Conservation (phyloP, 2,113 vertebrate species). For the Hydrochoerus hydrochaeris region DNA sequence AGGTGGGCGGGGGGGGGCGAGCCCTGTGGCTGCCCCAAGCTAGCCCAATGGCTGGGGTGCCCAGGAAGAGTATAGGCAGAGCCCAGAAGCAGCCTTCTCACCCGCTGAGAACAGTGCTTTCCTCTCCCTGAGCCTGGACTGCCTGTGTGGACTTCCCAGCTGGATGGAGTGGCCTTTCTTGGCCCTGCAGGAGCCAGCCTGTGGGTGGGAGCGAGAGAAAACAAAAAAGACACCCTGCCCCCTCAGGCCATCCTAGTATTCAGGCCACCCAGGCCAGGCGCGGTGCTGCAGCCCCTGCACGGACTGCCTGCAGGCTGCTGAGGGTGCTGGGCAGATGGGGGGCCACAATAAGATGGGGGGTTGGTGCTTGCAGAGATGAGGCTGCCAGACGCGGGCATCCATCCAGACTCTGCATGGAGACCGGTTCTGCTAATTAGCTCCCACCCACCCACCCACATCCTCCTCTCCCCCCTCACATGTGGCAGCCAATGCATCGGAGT, state of each 20-base stretch:
- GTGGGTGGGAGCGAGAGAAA: no score
- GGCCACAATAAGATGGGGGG: conserved; percentile 24
- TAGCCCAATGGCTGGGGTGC: not conserved
- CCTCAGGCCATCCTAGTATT: fast-evolving
- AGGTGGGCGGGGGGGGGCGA: not conserved
- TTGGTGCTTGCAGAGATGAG: conserved; percentile 21
- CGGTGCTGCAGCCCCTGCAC: not conserved
- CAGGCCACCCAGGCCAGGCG: fast-evolving
- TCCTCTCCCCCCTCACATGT: conserved; percentile 64
- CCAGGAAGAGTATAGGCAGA: not conserved
- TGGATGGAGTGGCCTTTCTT: not conserved
- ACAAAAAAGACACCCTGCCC: not conserved
- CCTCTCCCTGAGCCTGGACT: not conserved
- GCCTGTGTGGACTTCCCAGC: not conserved
- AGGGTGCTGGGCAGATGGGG: conserved; percentile 49
- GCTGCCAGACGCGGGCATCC: conserved; percentile 68
- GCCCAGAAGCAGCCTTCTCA: fast-evolving
- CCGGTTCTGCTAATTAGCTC: conserved; percentile 65
- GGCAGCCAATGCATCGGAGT: not conserved
- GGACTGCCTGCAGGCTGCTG: not conserved
- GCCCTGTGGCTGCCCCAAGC: not conserved
- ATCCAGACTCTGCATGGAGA: conserved; percentile 51
- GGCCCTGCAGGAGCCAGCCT: fast-evolving
- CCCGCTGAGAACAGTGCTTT: no score
- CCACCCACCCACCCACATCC: conserved; percentile 48